Evolutionary conservation across 1,140 invertebrate species (phyloP).

Genomic region (Lycorma delicatula): DNA sequence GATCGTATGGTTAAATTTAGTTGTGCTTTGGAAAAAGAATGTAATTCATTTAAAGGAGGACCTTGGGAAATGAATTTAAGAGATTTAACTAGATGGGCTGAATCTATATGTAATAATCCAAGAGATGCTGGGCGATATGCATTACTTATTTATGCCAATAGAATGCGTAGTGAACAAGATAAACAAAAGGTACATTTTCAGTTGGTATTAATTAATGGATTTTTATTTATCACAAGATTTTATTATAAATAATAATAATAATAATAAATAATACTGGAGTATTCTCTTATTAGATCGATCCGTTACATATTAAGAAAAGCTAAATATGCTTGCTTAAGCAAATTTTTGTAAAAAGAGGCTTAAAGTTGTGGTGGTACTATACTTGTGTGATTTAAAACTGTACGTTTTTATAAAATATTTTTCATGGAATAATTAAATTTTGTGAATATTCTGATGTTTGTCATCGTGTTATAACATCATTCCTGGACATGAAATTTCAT

Average conservation of each 20-base stretch:
- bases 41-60: slow-evolving; percentile 62
- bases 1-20: slow-evolving; percentile 76
- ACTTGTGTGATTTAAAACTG: too few relatives aligned
- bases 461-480: too few relatives aligned
- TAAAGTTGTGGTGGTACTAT: too few relatives aligned
- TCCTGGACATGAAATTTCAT: too few relatives aligned
- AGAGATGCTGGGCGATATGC: slow-evolving; percentile 56
- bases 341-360: too few relatives aligned
- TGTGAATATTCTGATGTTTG: too few relatives aligned
- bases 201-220: slow-evolving; percentile 1
- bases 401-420: too few relatives aligned
- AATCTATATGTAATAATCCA: slow-evolving; percentile 40
- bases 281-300: too few relatives aligned
- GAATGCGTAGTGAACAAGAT: slow-evolving; percentile 68
- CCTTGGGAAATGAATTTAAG: slow-evolving; percentile 97
- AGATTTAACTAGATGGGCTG: slow-evolving; percentile 90
- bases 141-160: slow-evolving; percentile 66
- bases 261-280: too few relatives aligned
- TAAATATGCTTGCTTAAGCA: too few relatives aligned
- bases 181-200: slow-evolving; percentile 57
- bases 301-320: too few relatives aligned
- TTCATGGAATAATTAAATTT: too few relatives aligned
- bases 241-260: not conserved
- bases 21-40: slow-evolving; percentile 40
- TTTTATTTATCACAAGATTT: not conserved